Conservation (phyloP, 2,797 vertebrate species). For the Lagorchestes hirsutus region DNA sequence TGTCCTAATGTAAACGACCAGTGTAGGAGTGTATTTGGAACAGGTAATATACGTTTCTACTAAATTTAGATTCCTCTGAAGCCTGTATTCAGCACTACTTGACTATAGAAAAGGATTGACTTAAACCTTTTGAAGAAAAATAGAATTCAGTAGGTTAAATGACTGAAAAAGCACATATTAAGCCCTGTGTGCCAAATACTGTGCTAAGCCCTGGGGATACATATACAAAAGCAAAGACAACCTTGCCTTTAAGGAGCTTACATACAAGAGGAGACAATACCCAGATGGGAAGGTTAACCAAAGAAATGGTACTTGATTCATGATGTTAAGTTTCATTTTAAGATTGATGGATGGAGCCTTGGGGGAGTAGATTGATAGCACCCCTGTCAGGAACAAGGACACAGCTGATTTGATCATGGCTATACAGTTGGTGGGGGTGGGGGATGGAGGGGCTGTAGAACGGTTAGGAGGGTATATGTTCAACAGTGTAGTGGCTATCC, state of each 20-base stretch:
- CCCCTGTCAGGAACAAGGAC: no score
- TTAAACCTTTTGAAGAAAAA: not conserved
- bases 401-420: not conserved
- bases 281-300: not conserved
- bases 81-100: not conserved
- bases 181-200: not conserved
- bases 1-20: not conserved
- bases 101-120: not conserved
- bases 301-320: not conserved
- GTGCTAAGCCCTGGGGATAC: not conserved
- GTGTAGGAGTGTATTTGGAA: not conserved
- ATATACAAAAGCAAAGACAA: not conserved
- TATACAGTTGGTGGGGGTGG: not conserved
- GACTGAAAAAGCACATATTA: not conserved
- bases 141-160: not conserved
- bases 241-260: not conserved
- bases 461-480: not conserved
- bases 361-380: not conserved
- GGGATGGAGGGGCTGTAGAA: not conserved
- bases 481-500: not conserved
- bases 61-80: not conserved
- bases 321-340: not conserved
- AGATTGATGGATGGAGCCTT: not conserved
- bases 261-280: not conserved
- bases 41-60: not conserved